phyloP scores from a whole-genome alignment of 2,888 invertebrate species.

The Drosophila putrida region DNA sequence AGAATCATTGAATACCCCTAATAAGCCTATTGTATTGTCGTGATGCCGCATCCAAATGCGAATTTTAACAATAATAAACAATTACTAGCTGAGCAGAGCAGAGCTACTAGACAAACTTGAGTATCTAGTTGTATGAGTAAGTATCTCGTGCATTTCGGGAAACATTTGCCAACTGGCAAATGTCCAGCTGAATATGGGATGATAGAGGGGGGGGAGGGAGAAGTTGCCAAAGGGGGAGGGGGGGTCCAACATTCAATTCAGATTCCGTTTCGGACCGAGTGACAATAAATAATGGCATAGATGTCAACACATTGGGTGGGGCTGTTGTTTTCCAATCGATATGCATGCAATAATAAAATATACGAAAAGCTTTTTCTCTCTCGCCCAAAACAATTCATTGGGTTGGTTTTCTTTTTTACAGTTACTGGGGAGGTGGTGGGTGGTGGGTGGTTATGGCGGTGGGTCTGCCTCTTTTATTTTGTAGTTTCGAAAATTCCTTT shows the following conservation, averaged over 20 bases:
- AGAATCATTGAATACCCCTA: slow-evolving; percentile 8
- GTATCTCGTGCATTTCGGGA: background rate
- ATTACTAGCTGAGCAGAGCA: slow-evolving; percentile 13
- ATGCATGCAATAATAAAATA: slow-evolving; percentile 58
- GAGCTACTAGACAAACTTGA: slow-evolving; percentile 14
- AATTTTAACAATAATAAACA: slow-evolving; percentile 22
- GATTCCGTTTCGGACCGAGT: slow-evolving; percentile 44
- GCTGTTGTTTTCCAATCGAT: slow-evolving; percentile 38
- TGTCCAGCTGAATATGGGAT: slow-evolving; percentile 11
- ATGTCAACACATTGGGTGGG: slow-evolving; percentile 41
- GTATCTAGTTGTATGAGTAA: slow-evolving; percentile 1
- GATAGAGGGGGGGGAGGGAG: background rate
- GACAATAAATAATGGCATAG: slow-evolving; percentile 61
- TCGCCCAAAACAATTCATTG: slow-evolving; percentile 43
- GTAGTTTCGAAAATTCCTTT: slow-evolving; percentile 43
- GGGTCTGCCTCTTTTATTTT: slow-evolving; percentile 7
- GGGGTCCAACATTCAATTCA: slow-evolving; percentile 29
- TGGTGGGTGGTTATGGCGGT: background rate
- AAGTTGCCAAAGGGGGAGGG: background rate
- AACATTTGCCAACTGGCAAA: slow-evolving; percentile 31
- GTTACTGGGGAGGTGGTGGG: background rate
- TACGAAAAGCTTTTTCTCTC: slow-evolving; percentile 47
- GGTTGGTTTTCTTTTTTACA: slow-evolving; percentile 24
- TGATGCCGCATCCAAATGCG: slow-evolving; percentile 10
- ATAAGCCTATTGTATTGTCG: background rate